Evolutionary conservation across 2,888 invertebrate genomes (phyloP), one percentile per base, ranked within the genome.

Genomic region (Drosophila formosana): DNA sequence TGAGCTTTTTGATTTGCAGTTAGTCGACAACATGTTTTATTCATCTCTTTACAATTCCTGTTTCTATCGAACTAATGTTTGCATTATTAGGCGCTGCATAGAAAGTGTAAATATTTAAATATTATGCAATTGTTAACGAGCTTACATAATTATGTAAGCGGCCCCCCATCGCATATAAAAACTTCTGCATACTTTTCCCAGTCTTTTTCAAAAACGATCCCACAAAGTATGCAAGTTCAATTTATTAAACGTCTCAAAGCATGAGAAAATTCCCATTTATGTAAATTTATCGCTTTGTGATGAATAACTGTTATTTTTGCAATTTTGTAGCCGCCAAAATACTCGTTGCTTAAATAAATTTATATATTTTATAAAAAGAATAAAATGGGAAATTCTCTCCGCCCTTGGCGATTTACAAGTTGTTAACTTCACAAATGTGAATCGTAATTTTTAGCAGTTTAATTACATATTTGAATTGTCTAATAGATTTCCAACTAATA

Each of bases 171-270:
- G 13, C 39, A 41, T 18, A 18, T 7, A 41, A 41, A 41, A 41
- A n/a, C 13, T 53, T 30, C 43, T 18, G 43, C 53, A 32, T 43
- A 53, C 53, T 41, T 52, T 32, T 43, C 7, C n/a, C n/a, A 8
- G 28, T 9, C 11, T 43, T 4, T 56, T 32, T 34, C 3, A 7
- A 30, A 23, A 39, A 18, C 1, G 7, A 18, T 34, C n/a, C 52
- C 52, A 25, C 25, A 61, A 61, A 52, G 60, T 52, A 61, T 61
- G 52, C 60, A 26, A 45, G 8, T 13, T n/a, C 30, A 28, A 41
- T 41, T 13, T 39, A 4, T 37, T 4, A 37, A 37, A 37, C 37
- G n/a, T 11, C 37, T 4, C 4, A n/a, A 37, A 37, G n/a, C 37
- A 37, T 18, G 18, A 18, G 18, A 2, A 18, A 18, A 1, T 18